Evolutionary conservation across 2,113 vertebrate species (phyloP).

Genomic region (Sander lucioperca): DNA sequence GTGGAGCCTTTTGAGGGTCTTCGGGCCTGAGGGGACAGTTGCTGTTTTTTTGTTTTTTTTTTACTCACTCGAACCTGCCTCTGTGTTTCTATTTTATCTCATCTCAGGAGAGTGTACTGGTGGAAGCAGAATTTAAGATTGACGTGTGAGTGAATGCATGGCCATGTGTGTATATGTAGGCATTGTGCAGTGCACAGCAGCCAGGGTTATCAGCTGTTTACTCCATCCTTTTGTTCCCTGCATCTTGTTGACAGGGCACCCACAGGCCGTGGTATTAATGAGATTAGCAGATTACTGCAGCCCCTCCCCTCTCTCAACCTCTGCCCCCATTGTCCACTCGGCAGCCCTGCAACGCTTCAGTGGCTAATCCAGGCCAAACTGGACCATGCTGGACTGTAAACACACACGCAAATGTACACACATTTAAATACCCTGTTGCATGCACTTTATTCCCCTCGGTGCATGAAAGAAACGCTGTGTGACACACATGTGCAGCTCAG

Average conservation of each 20-base stretch:
- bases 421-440: slow-evolving; percentile 18
- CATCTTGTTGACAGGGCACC: slow-evolving; percentile 70
- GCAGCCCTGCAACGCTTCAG: slow-evolving; percentile 43
- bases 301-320: slow-evolving; percentile 50
- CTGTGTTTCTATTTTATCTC: slow-evolving; percentile 27
- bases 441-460: not conserved
- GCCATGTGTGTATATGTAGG: slow-evolving; percentile 10
- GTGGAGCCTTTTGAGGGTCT: slow-evolving; percentile 42
- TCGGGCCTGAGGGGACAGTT: slow-evolving; percentile 39
- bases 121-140: slow-evolving; percentile 36
- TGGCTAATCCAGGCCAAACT: slow-evolving; percentile 63
- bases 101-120: slow-evolving; percentile 32
- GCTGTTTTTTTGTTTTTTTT: slow-evolving; percentile 38
- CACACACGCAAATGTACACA: slow-evolving; percentile 11
- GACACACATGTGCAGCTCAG: slow-evolving; percentile 32
- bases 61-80: slow-evolving; percentile 11
- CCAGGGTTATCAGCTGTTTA: slow-evolving; percentile 78
- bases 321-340: slow-evolving; percentile 59
- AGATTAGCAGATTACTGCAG: slow-evolving; percentile 84
- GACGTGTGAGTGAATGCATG: not conserved
- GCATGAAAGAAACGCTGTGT: not conserved
- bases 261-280: slow-evolving; percentile 75
- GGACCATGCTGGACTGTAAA: slow-evolving; percentile 23
- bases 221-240: slow-evolving; percentile 68
- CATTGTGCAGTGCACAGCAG: slow-evolving; percentile 43